Conservation (phyloP, 2,797 vertebrate species). For the Bradypodion pumilum region DNA sequence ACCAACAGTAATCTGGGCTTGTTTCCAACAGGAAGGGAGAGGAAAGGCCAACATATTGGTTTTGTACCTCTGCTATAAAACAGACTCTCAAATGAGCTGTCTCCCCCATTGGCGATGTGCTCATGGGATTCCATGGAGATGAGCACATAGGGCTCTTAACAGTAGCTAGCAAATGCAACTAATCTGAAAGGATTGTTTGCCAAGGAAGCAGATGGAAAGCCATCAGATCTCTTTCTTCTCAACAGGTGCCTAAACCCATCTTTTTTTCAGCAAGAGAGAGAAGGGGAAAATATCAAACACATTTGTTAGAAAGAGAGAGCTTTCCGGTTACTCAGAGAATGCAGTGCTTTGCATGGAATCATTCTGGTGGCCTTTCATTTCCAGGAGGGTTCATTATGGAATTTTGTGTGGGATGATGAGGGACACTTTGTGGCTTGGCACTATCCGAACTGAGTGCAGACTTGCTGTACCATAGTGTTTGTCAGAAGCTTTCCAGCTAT, state of each 20-base stretch:
- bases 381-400: not conserved
- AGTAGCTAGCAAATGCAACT: conserved; percentile 19
- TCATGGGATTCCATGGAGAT: conserved; percentile 17
- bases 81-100: conserved; percentile 7
- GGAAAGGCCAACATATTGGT: conserved; percentile 20
- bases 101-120: not conserved
- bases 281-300: conserved; percentile 52
- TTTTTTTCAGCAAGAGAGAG: conserved; percentile 29
- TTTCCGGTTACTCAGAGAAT: conserved; percentile 43
- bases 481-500: not conserved
- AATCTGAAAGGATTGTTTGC: conserved; percentile 14
- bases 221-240: conserved; percentile 32
- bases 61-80: conserved; percentile 14
- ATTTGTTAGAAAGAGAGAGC: conserved; percentile 48
- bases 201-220: conserved; percentile 10
- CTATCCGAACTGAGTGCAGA: not conserved
- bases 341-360: conserved; percentile 36
- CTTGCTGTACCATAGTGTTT: not conserved
- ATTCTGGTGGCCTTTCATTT: conserved; percentile 1
- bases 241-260: conserved; percentile 4
- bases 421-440: not conserved
- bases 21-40: not conserved
- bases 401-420: not conserved
- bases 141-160: not conserved
- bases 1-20: not conserved